Evolutionary conservation across 2,797 vertebrate genomes (phyloP).

Genomic region (Phalloptychus januarius): DNA sequence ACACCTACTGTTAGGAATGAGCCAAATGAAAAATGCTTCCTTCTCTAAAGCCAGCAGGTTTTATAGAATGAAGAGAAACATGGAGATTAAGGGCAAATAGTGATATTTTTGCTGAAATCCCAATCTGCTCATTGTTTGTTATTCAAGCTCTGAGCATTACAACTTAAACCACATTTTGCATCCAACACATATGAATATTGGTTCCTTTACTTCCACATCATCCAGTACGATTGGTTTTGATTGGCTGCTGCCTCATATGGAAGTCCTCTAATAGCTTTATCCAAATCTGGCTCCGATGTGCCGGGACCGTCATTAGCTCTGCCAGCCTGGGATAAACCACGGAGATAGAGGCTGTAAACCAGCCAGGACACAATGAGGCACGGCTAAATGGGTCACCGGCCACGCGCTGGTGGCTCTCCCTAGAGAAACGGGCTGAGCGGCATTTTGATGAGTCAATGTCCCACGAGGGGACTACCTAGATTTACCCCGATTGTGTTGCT

Average conservation of each 20-base stretch:
- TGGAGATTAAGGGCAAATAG: conserved; percentile 46
- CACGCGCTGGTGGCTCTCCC: conserved; percentile 25
- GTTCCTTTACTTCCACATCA: conserved; percentile 6
- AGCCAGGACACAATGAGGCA: conserved; percentile 49
- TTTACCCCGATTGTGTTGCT: conserved; percentile 31
- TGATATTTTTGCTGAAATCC: neutral
- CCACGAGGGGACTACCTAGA: conserved; percentile 3
- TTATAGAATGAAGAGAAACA: no score
- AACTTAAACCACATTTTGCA: neutral
- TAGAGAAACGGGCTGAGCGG: conserved; percentile 16
- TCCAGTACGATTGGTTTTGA: conserved; percentile 15
- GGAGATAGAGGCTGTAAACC: conserved; percentile 42
- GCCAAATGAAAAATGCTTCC: conserved; percentile 34
- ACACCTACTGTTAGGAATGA: neutral
- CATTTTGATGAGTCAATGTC: conserved; percentile 32
- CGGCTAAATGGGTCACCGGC: conserved; percentile 60
- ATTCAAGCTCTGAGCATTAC: neutral
- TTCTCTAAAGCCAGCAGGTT: conserved; percentile 39
- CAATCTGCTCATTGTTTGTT: conserved; percentile 27
- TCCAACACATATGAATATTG: neutral
- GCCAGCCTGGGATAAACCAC: conserved; percentile 42
- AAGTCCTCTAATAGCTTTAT: conserved; percentile 45
- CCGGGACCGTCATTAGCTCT: conserved; percentile 41
- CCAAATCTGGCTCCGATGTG: conserved; percentile 67
- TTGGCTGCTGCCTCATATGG: conserved; percentile 32